phyloP scores from a whole-genome alignment of 2,797 vertebrate species.

The Gephyroberyx darwinii region DNA sequence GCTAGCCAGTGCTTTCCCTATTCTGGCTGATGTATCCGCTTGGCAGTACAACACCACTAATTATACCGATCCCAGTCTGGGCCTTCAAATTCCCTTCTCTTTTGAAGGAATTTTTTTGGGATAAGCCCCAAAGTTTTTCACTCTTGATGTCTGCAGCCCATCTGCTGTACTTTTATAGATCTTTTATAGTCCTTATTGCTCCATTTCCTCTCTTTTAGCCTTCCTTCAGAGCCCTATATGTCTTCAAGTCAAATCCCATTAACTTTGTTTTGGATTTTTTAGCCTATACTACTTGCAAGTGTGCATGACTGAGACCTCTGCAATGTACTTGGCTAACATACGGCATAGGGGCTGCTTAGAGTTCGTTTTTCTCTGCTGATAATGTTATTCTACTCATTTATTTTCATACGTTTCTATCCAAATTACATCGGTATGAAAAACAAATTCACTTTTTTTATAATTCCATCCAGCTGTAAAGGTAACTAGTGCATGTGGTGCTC shows the following conservation, averaged over 20 bases:
- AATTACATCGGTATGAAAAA: slow-evolving; percentile 34
- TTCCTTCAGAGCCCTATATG: slow-evolving; percentile 33
- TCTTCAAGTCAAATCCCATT: slow-evolving; percentile 24
- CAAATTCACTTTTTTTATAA: background rate
- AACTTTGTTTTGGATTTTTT: slow-evolving; percentile 21
- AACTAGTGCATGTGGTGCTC: no score
- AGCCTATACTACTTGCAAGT: slow-evolving; percentile 2
- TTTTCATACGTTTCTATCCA: slow-evolving; percentile 8
- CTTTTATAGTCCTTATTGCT: slow-evolving; percentile 32
- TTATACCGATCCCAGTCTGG: slow-evolving; percentile 75
- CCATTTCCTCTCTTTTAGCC: slow-evolving; percentile 28
- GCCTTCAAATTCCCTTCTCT: slow-evolving; percentile 68
- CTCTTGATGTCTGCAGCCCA: slow-evolving; percentile 55
- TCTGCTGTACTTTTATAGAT: slow-evolving; percentile 60
- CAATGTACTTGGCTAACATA: background rate
- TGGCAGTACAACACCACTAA: slow-evolving; percentile 73
- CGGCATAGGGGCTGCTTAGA: background rate
- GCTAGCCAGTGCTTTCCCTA: slow-evolving; percentile 63
- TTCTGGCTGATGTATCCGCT: slow-evolving; percentile 68
- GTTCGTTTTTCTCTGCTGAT: slow-evolving; percentile 11
- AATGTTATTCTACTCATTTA: slow-evolving; percentile 24
- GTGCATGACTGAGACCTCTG: slow-evolving; percentile 3
- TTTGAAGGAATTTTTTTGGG: slow-evolving; percentile 62
- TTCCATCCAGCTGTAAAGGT: no score
- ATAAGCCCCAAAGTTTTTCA: slow-evolving; percentile 54